Conservation (phyloP, 2,113 vertebrate species). For the Pygathrix nemaeus region DNA sequence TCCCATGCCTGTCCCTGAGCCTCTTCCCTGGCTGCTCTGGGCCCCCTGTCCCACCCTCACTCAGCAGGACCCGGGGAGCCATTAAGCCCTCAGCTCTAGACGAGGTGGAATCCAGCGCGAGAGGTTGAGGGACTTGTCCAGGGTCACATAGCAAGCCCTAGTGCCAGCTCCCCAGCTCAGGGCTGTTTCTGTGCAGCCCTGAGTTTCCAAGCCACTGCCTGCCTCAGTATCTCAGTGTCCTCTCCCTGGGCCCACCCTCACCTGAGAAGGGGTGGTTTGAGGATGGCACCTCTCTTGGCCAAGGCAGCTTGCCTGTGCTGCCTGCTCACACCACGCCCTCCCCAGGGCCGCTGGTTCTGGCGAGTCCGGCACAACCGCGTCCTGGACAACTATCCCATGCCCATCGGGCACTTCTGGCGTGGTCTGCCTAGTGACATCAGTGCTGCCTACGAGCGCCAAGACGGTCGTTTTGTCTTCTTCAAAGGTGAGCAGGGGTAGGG, state of each 20-base stretch:
- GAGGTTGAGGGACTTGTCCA: neutral
- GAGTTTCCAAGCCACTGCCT: neutral
- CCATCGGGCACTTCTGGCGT: slow-evolving; percentile 95
- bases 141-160: neutral
- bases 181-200: neutral
- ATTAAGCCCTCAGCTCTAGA: neutral
- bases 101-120: neutral
- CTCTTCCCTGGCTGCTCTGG: neutral
- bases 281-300: neutral
- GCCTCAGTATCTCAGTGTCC: neutral
- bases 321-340: neutral
- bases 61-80: neutral
- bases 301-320: fast-evolving
- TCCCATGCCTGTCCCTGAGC: neutral
- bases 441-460: slow-evolving; percentile 95
- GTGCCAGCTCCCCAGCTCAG: neutral
- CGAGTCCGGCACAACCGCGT: slow-evolving; percentile 94
- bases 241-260: neutral
- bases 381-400: slow-evolving; percentile 97
- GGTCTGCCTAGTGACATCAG: slow-evolving; percentile 93
- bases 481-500: slow-evolving; percentile 89
- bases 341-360: slow-evolving; percentile 97
- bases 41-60: neutral
- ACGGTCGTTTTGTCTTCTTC: slow-evolving; percentile 96
- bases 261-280: neutral